Conservation (phyloP, 2,797 vertebrate genomes). For the Melanotaenia parkinsoni region DNA sequence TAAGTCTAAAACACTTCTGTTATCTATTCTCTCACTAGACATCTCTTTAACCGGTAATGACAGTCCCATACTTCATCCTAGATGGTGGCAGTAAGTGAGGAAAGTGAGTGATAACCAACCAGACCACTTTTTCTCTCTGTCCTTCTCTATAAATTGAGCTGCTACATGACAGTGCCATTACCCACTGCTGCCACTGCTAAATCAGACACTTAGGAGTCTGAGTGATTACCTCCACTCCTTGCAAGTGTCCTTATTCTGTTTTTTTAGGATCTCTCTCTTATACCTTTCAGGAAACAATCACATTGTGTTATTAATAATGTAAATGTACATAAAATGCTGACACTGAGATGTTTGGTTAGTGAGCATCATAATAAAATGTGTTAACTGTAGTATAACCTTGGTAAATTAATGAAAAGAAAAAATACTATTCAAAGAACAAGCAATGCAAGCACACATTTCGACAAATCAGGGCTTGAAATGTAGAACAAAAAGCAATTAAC, state of each 20-base stretch:
- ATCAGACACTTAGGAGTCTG: conserved; percentile 72
- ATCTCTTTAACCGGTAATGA: conserved; percentile 25
- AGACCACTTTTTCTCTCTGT: conserved; percentile 24
- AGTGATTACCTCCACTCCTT: conserved; percentile 64
- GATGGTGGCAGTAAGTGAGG: conserved; percentile 43
- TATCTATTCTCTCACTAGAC: conserved; percentile 50
- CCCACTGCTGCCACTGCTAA: conserved; percentile 66
- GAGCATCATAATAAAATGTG: not conserved
- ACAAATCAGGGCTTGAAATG: not conserved
- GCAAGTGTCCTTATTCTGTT: conserved; percentile 51
- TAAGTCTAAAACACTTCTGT: conserved; percentile 36
- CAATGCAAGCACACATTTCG: not conserved
- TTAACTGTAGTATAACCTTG: not conserved
- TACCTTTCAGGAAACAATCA: not conserved
- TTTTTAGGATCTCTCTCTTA: conserved; percentile 15
- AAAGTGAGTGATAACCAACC: conserved; percentile 61
- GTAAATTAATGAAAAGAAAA: not conserved
- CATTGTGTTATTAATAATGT: conserved; percentile 8
- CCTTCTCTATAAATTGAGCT: conserved; percentile 65
- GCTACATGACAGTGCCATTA: conserved; percentile 74
- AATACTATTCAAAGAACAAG: not conserved
- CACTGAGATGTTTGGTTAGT: not conserved
- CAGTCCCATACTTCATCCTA: conserved; percentile 46
- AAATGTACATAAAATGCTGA: not conserved
- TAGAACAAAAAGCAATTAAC: not conserved